A percentile compares a stretch with the other conserved stretches of the same genome.
Evolutionary conservation across 2,797 vertebrate species (phyloP).

Genomic region (Lerista edwardsae): DNA sequence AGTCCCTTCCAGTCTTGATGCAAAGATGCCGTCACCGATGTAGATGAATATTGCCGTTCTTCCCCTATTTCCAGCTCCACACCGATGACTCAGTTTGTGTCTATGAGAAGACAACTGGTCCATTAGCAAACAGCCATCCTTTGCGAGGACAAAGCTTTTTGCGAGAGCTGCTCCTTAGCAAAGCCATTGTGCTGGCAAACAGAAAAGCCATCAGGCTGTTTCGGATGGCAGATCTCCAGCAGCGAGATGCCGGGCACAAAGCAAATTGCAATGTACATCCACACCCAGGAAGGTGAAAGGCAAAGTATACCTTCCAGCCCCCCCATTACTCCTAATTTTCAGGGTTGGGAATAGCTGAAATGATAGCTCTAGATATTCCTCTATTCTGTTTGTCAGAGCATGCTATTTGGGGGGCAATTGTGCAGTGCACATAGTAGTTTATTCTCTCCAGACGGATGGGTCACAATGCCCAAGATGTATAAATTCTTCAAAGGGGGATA

Average conservation of each 20-base stretch:
- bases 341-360: constrained; percentile 26
- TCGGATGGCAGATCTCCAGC: constrained; percentile 4
- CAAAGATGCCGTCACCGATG: constrained; percentile 9
- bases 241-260: constrained; percentile 8
- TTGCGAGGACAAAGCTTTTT: constrained; percentile 17
- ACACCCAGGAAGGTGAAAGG: constrained; percentile 35
- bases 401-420: constrained; percentile 20
- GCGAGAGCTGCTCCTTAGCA: constrained; percentile 19
- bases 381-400: neutral
- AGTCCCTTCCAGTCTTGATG: neutral
- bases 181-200: neutral
- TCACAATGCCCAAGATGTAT: neutral
- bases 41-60: neutral
- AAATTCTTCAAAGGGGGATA: constrained; percentile 8
- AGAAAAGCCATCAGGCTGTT: neutral
- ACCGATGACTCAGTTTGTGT: neutral
- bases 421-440: neutral
- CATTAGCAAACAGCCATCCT: constrained; percentile 17
- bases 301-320: neutral
- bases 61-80: neutral
- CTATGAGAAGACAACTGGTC: constrained; percentile 2
- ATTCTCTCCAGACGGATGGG: constrained; percentile 12
- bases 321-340: constrained; percentile 17
- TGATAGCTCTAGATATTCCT: constrained; percentile 14
- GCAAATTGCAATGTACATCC: constrained; percentile 15